These are phyloP conservation scores for Rhea pennata DNA, from an alignment of 2,113 vertebrate genomes.

Conservation along the genomic window DNA sequence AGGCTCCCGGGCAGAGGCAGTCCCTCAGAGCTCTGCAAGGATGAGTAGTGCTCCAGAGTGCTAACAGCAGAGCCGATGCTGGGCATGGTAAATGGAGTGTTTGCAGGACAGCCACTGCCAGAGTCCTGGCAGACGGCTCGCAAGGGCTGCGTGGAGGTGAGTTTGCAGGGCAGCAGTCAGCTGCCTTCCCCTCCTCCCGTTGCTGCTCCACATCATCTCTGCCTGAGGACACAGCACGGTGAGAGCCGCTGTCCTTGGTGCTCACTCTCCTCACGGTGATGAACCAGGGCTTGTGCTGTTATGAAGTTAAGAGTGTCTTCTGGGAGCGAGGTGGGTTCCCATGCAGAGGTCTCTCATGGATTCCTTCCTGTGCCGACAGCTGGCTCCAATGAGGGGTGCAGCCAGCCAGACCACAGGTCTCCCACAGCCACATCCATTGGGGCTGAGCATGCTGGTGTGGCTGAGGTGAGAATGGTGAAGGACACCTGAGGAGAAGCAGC, in stretches of 20 bases:
- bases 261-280: neutral
- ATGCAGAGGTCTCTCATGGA: neutral
- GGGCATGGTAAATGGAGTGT: neutral
- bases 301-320: neutral
- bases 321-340: accelerated
- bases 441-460: neutral
- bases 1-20: neutral
- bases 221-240: neutral
- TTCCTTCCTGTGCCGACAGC: neutral
- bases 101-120: neutral
- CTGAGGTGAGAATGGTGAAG: neutral
- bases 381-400: neutral
- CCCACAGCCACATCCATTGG: neutral
- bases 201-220: neutral
- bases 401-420: neutral
- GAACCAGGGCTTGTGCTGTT: accelerated
- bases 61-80: neutral
- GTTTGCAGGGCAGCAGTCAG: neutral
- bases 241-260: neutral
- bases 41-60: neutral
- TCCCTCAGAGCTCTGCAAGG: neutral
- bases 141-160: slow-evolving; percentile 33
- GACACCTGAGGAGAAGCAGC: neutral
- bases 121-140: neutral
- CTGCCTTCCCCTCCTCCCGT: neutral